Evolutionary conservation across 2,113 vertebrate genomes (phyloP), one percentile per base, ranked within the genome.

Genomic region (Chloropsis cyanopogon): DNA sequence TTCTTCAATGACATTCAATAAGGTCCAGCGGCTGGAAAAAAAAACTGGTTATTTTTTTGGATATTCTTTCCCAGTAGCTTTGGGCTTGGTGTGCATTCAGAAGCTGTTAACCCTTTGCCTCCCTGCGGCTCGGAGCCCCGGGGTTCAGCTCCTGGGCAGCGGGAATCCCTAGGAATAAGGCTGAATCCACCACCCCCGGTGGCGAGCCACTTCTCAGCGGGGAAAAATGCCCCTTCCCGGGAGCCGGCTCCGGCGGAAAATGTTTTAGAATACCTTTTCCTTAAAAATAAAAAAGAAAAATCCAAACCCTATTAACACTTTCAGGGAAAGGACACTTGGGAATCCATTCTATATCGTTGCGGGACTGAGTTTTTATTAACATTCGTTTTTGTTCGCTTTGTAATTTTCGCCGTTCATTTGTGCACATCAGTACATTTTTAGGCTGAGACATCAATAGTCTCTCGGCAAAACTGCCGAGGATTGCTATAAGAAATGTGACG

Each of bases 1-100:
- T 99, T 99, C 98, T 99, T 99, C 99, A 99, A 99, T 99, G 99
- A 99, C 99, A 99, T 99, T 99, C 99, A 99, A 99, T 99, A 99
- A 99, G 98, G 98, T 98, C 98, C 98, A 98, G 98, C 98, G 98
- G 98, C 98, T 99, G 98, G 88, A 99, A 98, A 95, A 96, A 96
- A 97, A 99, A 99, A 98, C 98, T 99, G 98, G 99, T 99, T 99
- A 99, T 99, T 98, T 98, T 97, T 94, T 98, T 98, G 98, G 98
- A 99, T 99, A 99, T 98, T 99, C 98, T 99, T 98, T 98, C 98
- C 98, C 98, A 98, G 98, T 98, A 98, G 98, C 98, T 99, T 98
- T 98, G 98, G 97, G 98, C 98, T 98, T 98, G 98, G 98, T 98
- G 98, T 98, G 97, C 98, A 98, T 98, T 98, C 98, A 98, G 98